Percentiles rank a stretch among this genome's conserved stretches.
These are phyloP conservation scores for Lophochroa leadbeateri DNA, from an alignment of 2,113 vertebrate genomes.

Conservation along the genomic window DNA sequence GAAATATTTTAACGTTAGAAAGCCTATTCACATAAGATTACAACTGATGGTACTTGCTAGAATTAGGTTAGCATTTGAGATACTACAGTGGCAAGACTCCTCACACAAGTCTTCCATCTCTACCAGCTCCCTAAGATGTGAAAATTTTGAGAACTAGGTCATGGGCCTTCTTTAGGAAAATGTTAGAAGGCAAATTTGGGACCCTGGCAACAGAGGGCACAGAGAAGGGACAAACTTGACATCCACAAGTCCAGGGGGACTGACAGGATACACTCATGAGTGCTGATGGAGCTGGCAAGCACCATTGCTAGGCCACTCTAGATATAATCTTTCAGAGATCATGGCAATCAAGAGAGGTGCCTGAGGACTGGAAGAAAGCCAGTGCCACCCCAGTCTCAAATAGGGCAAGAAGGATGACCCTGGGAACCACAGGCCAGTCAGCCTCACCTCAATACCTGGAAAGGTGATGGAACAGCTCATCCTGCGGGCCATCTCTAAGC, in stretches of 20 bases:
- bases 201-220: neutral
- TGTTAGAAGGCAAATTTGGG: neutral
- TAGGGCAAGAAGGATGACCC: neutral
- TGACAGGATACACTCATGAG: neutral
- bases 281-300: neutral
- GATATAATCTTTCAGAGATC: neutral
- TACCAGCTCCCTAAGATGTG: neutral
- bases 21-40: neutral
- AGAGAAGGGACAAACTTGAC: neutral
- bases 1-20: neutral
- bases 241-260: neutral
- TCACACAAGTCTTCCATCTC: neutral
- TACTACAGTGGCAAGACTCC: neutral
- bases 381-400: neutral
- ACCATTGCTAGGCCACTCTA: neutral
- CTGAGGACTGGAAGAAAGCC: neutral
- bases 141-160: neutral
- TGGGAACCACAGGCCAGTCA: neutral
- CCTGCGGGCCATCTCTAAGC: neutral
- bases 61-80: neutral
- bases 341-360: neutral
- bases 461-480: neutral
- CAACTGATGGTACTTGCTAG: neutral
- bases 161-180: neutral
- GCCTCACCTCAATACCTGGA: neutral